Evolutionary conservation across 2,888 invertebrate genomes (phyloP).

Genomic region (Tineola bisselliella): DNA sequence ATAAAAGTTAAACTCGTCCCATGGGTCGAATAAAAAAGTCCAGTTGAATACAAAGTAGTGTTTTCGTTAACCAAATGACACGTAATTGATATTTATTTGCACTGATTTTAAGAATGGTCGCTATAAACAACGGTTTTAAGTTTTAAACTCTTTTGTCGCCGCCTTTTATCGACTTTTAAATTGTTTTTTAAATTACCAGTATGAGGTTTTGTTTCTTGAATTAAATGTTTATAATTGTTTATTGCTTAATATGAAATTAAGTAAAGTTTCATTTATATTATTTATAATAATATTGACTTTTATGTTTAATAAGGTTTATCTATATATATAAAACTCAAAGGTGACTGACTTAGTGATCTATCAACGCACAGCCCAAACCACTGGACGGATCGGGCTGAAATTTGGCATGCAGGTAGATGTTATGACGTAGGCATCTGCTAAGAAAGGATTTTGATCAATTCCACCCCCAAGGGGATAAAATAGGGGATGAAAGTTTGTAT

Average conservation of each 20-base stretch:
- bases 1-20: neutral
- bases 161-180: neutral
- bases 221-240: neutral
- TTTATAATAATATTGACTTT: too few relatives aligned
- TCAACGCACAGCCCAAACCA: too few relatives aligned
- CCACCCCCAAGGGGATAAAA: too few relatives aligned
- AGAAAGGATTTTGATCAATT: too few relatives aligned
- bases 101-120: conserved; percentile 9
- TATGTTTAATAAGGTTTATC: too few relatives aligned
- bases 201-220: neutral
- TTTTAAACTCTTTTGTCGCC: neutral
- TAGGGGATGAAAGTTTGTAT: too few relatives aligned
- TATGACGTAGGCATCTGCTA: too few relatives aligned
- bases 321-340: too few relatives aligned
- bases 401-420: too few relatives aligned
- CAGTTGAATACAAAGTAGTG: neutral
- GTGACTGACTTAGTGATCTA: too few relatives aligned
- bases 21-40: neutral
- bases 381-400: too few relatives aligned
- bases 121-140: conserved; percentile 2
- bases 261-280: too few relatives aligned
- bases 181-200: neutral
- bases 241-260: neutral
- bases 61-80: neutral
- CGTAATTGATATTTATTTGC: conserved; percentile 13